A percentile compares a stretch with the other conserved stretches of the same genome.
Evolutionary conservation across 2,797 vertebrate genomes (phyloP).

Genomic region (Synanceia verrucosa): DNA sequence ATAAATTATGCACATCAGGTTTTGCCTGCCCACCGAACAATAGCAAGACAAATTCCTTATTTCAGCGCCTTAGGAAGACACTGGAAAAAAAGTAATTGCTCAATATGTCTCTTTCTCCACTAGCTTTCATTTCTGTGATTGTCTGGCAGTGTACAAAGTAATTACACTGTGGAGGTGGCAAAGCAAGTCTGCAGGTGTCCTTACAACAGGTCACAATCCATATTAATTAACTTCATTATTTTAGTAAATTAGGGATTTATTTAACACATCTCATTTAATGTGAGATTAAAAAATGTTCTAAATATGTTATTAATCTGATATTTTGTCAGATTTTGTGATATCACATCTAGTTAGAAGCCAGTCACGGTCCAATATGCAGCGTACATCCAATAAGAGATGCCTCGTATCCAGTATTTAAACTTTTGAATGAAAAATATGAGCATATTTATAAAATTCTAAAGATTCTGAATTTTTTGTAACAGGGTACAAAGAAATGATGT

Average conservation of each 20-base stretch:
- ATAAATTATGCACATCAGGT: conserved; percentile 60
- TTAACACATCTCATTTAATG: no score
- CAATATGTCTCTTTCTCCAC: conserved; percentile 32
- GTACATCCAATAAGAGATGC: neutral
- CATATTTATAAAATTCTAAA: neutral
- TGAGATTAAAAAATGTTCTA: no score
- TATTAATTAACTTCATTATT: neutral
- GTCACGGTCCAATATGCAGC: no score
- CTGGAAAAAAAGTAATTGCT: conserved; percentile 50
- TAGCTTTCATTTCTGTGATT: conserved; percentile 46
- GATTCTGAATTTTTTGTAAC: neutral
- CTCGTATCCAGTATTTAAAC: neutral
- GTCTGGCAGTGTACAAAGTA: conserved; percentile 31
- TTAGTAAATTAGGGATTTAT: neutral
- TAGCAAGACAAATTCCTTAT: conserved; percentile 57
- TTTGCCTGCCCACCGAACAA: conserved; percentile 53
- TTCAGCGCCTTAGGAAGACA: conserved; percentile 33
- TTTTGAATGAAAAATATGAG: neutral
- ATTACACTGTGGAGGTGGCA: conserved; percentile 26
- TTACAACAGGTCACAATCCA: neutral
- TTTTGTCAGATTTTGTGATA: neutral
- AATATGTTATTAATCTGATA: no score
- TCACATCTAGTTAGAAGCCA: neutral
- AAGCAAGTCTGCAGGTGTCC: conserved; percentile 27
- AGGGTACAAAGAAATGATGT: neutral